Evolutionary conservation across 2,113 vertebrate species (phyloP), one percentile per base, ranked within the genome.

Genomic region (Machaerirhynchus nigripectus): DNA sequence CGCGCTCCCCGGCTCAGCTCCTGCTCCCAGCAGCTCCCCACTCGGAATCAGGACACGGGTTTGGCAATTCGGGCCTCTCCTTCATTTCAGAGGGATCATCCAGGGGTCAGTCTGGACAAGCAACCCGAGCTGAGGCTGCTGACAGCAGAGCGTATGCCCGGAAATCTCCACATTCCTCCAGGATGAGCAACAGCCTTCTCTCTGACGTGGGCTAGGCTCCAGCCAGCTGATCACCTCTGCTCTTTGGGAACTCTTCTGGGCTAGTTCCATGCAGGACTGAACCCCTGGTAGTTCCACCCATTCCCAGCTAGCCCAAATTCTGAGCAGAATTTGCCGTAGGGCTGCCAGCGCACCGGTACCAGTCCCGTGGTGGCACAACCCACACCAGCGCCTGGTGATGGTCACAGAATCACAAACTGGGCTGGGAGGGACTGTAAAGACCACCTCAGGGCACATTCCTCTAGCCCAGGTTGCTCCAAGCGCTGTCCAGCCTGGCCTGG

Each of bases 161-260:
- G 87, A 97, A 95, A 84, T 37, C 56, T 94, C 69, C 33, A 23
- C 74, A 61, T 95, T 96, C 94, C 89, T 89, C 26, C 77, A 42
- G 65, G 65, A 68, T 96, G 94, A 96, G 83, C 69, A 75, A 56
- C 27, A 78, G 60, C 42, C 50, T 88, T 39, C 70, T 74, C 70
- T 50, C n/a, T 22, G 28, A 39, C 39, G 10, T 1, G 19, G 26
- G 40, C 73, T 33, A 33, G 57, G 76, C 56, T 92, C 65, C 46
- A 31, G 46, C 44, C 77, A 57, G 69, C 55, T 82, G 33, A 63
- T 39, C 28, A 65, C 24, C 68, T 61, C 71, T 64, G 39, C 79
- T 55, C 50, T 33, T 33, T 28, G 21, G 59, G 79, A 70, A 18
- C 35, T 30, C 30, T 42, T 73, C 15, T 4, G 13, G 60, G 17